Conservation (phyloP, 2,888 invertebrate genomes). For the Chymomyza fuscimana region DNA sequence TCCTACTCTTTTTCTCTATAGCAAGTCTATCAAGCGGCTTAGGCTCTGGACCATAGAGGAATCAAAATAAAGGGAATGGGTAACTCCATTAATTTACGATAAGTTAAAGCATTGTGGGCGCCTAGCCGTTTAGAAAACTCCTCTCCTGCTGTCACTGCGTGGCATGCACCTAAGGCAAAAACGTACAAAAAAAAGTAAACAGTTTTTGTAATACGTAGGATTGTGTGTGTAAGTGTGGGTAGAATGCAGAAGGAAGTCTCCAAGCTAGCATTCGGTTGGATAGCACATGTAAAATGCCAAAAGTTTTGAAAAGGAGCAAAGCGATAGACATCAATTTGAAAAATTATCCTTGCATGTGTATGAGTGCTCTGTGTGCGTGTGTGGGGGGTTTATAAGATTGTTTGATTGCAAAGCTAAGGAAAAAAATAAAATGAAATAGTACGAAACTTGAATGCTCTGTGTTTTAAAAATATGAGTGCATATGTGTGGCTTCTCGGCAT, state of each 20-base stretch:
- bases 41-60: neutral
- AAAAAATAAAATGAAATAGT: too few relatives aligned
- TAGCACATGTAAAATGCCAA: constrained; percentile 65
- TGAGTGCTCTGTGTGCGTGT: neutral
- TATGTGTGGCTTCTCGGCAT: too few relatives aligned
- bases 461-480: too few relatives aligned
- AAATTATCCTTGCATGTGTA: constrained; percentile 32
- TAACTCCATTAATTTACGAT: neutral
- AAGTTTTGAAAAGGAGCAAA: constrained; percentile 62
- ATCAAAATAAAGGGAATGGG: neutral
- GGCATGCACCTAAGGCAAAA: neutral
- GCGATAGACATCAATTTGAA: constrained; percentile 67
- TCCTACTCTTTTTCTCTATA: neutral
- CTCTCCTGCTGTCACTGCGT: neutral
- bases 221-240: neutral
- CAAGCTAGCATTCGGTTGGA: neutral
- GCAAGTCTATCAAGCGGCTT: neutral
- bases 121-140: neutral
- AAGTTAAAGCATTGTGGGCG: neutral
- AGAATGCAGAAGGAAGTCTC: neutral
- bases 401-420: too few relatives aligned
- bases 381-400: too few relatives aligned
- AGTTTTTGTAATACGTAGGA: neutral
- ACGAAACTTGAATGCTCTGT: too few relatives aligned
- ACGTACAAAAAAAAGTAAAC: neutral